Base-by-base conservation (phyloP, 2,113 vertebrate genomes). In the Hippopotamus amphibius region DNA sequence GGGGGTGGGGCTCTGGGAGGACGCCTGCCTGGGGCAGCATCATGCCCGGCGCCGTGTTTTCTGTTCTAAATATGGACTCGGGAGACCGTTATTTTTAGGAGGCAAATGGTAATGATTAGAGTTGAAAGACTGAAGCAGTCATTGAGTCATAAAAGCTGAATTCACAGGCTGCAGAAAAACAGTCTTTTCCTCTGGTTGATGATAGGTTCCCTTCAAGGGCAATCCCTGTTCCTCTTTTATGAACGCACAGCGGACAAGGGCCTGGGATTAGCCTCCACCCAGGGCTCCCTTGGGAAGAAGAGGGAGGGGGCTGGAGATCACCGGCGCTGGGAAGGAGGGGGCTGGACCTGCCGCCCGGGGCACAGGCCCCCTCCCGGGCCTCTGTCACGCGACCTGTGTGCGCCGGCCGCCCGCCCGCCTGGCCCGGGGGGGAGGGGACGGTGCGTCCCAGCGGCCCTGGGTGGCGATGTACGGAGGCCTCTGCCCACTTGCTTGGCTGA, bases 61-160 rank as follows among this genome's bases (percentile, higher is more conserved):
- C 93, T 90, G 95, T 98, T 98, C 97, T 97, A 96, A 97, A 95
- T 41, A 8, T 80, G 95, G 98, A 97, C 95, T 77, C 95, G 88
- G 90, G 96, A 98, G 98, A 93, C 97, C 66, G 98, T 76, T 98
- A 98, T 98, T 98, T 98, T 98, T 98, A 98, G 97, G 98, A 97
- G 97, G 97, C 97, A 98, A 98, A 97, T 98, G 97, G 97, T 97
- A 97, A 98, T 98, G 97, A 98, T 99, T 98, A 98, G 97, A 97
- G 95, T 89, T 98, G 98, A 96, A 83, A 96, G 96, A 71, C 79
- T 98, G 93, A 98, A 98, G 97, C 66, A 95, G 97, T 98, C 94
- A 98, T 98, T 99, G 98, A 98, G 96, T 97, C 88, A 98, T 98
- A 98, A 98, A 98, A 97, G 97, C 97, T 69, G 84, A 96, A 97